Evolutionary conservation across 1,140 invertebrate genomes (phyloP).

Genomic region (Rhagoletis zephyria): DNA sequence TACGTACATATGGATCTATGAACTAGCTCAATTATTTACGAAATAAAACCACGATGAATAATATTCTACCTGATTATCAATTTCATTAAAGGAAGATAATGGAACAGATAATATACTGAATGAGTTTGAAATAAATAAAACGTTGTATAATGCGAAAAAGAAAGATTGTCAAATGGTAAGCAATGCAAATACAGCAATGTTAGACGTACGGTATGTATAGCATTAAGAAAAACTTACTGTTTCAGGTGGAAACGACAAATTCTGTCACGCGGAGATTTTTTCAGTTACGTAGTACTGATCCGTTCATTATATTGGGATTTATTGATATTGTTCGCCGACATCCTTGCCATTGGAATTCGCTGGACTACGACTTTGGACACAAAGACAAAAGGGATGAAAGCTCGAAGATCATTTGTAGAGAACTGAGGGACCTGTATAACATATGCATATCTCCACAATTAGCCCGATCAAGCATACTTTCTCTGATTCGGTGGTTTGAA

Average conservation of each 20-base stretch:
- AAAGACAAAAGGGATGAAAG: conserved; percentile 43
- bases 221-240: neutral
- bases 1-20: too few relatives aligned
- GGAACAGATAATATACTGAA: too few relatives aligned
- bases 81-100: too few relatives aligned
- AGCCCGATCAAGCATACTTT: conserved; percentile 25
- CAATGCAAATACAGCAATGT: too few relatives aligned
- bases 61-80: too few relatives aligned
- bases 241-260: neutral
- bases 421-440: conserved; percentile 36
- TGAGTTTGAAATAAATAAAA: too few relatives aligned
- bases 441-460: conserved; percentile 39
- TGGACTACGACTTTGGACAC: neutral
- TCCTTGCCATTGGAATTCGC: conserved; percentile 51
- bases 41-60: too few relatives aligned
- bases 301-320: conserved; percentile 37
- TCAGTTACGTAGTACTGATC: conserved; percentile 26
- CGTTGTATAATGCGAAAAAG: neutral
- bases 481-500: conserved; percentile 47
- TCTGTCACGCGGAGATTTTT: neutral
- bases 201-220: neutral
- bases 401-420: neutral
- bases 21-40: too few relatives aligned
- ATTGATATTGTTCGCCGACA: conserved; percentile 45
- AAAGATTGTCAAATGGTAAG: neutral